Base-by-base conservation (phyloP, 2,888 invertebrate genomes). In the Hetaerina titia region DNA sequence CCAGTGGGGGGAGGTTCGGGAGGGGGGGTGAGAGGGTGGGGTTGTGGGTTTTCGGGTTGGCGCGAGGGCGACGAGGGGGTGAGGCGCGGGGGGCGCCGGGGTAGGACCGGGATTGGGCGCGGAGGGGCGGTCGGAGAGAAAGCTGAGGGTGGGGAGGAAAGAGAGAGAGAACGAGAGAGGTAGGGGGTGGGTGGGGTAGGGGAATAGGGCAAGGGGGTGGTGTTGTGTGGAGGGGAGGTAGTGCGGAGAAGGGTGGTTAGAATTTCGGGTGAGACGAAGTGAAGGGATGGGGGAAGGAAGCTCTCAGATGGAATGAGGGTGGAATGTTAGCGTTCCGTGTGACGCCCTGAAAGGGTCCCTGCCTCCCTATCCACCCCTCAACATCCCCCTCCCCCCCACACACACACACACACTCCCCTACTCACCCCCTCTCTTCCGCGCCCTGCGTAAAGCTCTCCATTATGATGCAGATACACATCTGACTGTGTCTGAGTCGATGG, bases 381-480 rank as follows among this genome's bases (percentile, higher is more conserved):
- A 25, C 17, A 15, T 2, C 56, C 13, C 64, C 69, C 45, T 56
- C 64, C 31, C 90, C 22, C 89, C 8, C n/a, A n/a, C 31, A 45
- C 45, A 45, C 45, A 45, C 45, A 45, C 45, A 45, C 45, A 45
- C 45, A 45, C 7, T 19, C 57, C 58, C 56, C 58, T n/a, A 17
- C 89, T 22, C 89, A 22, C 89, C 1, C 57, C 22, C 22, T 58
- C 45, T 56, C 56, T 45, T 8, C 15, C 87, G 22, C 69, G 22
- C 13, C 25, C 63, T 69, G 69, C 92, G 92, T 92, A 92, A 81
- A 92, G 92, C 92, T 92, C 92, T 92, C 92, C 92, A 92, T 92
- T 92, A 92, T 92, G 92, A 92, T 92, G 92, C 92, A 69, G 92
- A 92, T 92, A 92, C 92, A 92, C 92, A 92, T 92, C 92, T 92